Evolutionary conservation across 2,797 vertebrate species (phyloP).

Genomic region (Euphonia xanthogaster): DNA sequence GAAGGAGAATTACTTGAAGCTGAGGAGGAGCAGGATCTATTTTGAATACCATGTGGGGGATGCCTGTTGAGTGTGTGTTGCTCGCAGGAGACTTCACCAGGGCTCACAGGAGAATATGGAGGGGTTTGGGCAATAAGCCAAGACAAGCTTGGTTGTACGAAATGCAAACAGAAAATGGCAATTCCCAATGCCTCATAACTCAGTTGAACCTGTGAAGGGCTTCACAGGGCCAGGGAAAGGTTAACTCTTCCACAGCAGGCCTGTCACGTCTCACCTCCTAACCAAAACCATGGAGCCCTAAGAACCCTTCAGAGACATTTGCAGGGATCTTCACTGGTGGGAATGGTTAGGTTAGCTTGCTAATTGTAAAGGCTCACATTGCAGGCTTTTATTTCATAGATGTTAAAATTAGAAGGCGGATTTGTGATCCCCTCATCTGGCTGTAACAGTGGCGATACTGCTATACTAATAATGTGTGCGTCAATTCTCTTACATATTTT

Average conservation of each 20-base stretch:
- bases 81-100: background rate
- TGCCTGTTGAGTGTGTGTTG: background rate
- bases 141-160: background rate
- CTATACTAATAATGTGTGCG: background rate
- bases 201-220: background rate
- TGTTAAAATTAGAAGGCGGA: background rate
- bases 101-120: background rate
- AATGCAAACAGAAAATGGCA: background rate
- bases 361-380: background rate
- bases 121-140: slow-evolving; percentile 28
- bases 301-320: background rate
- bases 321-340: background rate
- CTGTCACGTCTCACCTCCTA: background rate
- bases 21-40: background rate
- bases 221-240: background rate
- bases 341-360: background rate
- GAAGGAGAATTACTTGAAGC: background rate
- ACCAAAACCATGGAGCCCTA: background rate
- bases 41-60: background rate
- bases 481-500: background rate
- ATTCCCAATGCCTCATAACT: background rate
- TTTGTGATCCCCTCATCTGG: background rate
- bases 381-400: background rate
- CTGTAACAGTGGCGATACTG: background rate
- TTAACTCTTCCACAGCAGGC: background rate